Evolutionary conservation across 2,888 invertebrate species (phyloP), one percentile per base, ranked within the genome.

Genomic region (Eumacrocentrus americanus): DNA sequence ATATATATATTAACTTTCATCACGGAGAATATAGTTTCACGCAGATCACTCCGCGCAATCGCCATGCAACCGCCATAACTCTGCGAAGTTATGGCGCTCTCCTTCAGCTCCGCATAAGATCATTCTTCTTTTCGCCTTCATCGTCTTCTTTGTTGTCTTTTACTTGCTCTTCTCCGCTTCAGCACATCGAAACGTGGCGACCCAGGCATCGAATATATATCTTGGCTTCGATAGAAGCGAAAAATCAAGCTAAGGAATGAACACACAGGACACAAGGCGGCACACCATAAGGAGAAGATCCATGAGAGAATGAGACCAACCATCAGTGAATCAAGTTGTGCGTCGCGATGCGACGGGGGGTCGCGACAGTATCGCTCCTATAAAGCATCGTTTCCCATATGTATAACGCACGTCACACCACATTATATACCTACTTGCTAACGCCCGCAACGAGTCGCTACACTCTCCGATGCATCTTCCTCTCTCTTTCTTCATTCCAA

Each of bases 271-370:
- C n/a, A 23, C 14, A 22, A 34, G 16, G 59, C 47, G 47, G 53
- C 53, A 59, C n/a, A n/a, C 35, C 52, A 35, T 44, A 52, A 59
- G 53, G 37, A 53, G 46, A 42, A 16, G 35, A 42, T 50, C 52
- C 29, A 56, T 25, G 25, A 40, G 34, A 47, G 47, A 47, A 35
- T 23, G 46, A 51, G 20, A 42, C 37, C 37, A 14, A 37, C 23
- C 20, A 40, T 60, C 63, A 68, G 70, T 71, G 74, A 75, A 76
- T 74, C 73, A 70, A 72, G 74, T 71, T 68, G 70, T 73, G 70
- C 67, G 65, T 67, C 66, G 66, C 16, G n/a, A n/a, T 50, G 58
- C 67, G 63, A 66, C 69, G 62, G 75, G 73, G 74, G 75, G 73
- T 73, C 74, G 68, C 67, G 72, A 72, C 72, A 68, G 69, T 74